These are phyloP conservation scores for Galeopterus variegatus DNA, from an alignment of 2,113 vertebrate species.

Conservation along the genomic window DNA sequence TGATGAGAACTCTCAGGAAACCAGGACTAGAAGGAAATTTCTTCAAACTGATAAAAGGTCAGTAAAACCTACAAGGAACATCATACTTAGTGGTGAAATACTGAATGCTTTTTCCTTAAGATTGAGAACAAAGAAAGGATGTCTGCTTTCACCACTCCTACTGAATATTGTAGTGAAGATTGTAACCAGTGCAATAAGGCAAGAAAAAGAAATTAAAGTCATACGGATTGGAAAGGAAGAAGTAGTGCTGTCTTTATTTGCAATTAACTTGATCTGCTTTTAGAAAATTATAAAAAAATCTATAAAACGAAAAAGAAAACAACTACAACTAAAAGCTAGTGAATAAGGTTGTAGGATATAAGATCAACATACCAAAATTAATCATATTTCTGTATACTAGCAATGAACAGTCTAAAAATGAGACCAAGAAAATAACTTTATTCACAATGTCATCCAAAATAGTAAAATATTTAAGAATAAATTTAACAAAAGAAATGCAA, in stretches of 20 bases:
- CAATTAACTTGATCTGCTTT: not conserved
- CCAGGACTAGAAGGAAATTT: not conserved
- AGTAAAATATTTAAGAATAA: slow-evolving; percentile 25
- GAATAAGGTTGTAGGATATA: not conserved
- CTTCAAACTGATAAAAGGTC: not conserved
- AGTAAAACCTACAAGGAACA: not conserved
- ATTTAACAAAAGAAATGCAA: not conserved
- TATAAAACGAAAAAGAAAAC: not conserved
- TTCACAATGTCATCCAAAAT: not conserved
- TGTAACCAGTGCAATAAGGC: not conserved
- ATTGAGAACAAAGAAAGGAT: not conserved
- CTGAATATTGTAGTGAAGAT: not conserved
- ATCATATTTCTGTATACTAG: not conserved
- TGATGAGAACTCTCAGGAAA: not conserved
- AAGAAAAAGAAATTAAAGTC: not conserved
- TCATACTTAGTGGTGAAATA: not conserved
- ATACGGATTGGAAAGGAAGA: not conserved
- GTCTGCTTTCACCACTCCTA: not conserved
- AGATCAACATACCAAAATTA: not conserved
- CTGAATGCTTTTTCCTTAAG: not conserved
- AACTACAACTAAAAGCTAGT: not conserved
- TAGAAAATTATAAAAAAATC: not conserved
- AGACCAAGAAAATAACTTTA: not conserved
- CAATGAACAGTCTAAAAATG: not conserved
- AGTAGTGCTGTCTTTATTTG: not conserved